Base-by-base conservation (phyloP, 1,140 invertebrate species). In the Heliconius hermathena region DNA sequence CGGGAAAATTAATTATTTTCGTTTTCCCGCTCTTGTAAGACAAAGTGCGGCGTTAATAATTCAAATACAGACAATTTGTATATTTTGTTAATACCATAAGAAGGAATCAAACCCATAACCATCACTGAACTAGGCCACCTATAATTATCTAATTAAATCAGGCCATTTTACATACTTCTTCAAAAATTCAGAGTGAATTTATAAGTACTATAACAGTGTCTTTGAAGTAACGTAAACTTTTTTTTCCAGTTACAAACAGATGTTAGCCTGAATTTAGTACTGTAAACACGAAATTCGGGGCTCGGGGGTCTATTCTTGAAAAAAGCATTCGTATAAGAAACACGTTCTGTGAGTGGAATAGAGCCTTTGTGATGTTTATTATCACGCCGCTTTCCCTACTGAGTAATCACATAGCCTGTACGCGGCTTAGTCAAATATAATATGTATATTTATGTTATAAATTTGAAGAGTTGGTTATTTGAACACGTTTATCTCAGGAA, bases 361-460 rank as follows among this genome's bases (percentile, higher is more conserved):
- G 54, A 66, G 74, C 74, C 74, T 76, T 76, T 66, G 57, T 66
- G 74, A 76, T 76, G 74, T 76, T 76, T 76, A 76, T 76, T 76
- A 76, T 76, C 74, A 66, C 74, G 57, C 74, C 60, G 57, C 74
- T 76, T 70, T 76, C 74, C 74, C 60, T 60, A 66, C 74, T 41
- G 57, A 66, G 74, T 66, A 66, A 66, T 20, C 16, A 41, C 74
- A 76, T 22, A 76, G 22, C n/a, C 36, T 46, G 11, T 38, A 2
- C 1, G 33, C 74, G 18, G 74, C 74, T 52, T 46, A 2, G 8
- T 46, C 36, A 76, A 22, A 26, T 29, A 5, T 66, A 4, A 46
- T 46, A 46, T 46, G 13, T 46, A 46, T 4, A 16, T 46, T 46
- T 16, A 46, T 46, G 13, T 46, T 16, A 46, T 16, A 46, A 16